Conservation (phyloP, 2,113 vertebrate species). For the Poecilia latipinna region DNA sequence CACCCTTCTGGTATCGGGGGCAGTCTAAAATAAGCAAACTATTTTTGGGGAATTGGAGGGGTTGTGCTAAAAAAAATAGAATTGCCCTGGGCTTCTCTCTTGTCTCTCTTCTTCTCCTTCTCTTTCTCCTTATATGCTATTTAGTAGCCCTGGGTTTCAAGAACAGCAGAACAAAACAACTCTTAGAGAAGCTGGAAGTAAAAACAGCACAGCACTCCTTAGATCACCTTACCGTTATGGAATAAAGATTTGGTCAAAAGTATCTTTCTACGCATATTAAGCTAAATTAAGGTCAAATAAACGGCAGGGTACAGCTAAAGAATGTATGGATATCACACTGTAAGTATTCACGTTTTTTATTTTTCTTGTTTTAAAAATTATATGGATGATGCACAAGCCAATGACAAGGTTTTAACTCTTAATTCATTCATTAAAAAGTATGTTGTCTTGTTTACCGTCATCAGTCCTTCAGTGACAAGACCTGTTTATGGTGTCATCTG, state of each 20-base stretch:
- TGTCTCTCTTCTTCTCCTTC: slow-evolving; percentile 20
- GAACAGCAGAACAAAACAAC: slow-evolving; percentile 41
- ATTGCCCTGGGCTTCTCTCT: slow-evolving; percentile 38
- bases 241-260: background rate
- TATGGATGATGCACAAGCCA: too few species aligned
- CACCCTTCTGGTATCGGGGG: slow-evolving; percentile 51
- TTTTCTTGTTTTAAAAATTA: too few species aligned
- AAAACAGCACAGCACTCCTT: background rate
- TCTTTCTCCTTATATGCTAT: slow-evolving; percentile 36
- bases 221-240: background rate
- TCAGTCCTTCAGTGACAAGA: too few species aligned
- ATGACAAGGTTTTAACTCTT: too few species aligned
- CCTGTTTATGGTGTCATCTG: too few species aligned
- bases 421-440: too few species aligned
- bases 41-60: slow-evolving; percentile 44
- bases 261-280: too few species aligned
- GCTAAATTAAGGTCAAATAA: too few species aligned
- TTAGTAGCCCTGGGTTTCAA: slow-evolving; percentile 24
- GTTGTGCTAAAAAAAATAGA: slow-evolving; percentile 48
- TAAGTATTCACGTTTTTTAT: too few species aligned
- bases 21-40: slow-evolving; percentile 67
- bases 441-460: too few species aligned
- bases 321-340: too few species aligned
- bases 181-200: slow-evolving; percentile 1
- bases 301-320: too few species aligned